Conservation (phyloP, 2,113 vertebrate genomes). For the Morone chrysops region DNA sequence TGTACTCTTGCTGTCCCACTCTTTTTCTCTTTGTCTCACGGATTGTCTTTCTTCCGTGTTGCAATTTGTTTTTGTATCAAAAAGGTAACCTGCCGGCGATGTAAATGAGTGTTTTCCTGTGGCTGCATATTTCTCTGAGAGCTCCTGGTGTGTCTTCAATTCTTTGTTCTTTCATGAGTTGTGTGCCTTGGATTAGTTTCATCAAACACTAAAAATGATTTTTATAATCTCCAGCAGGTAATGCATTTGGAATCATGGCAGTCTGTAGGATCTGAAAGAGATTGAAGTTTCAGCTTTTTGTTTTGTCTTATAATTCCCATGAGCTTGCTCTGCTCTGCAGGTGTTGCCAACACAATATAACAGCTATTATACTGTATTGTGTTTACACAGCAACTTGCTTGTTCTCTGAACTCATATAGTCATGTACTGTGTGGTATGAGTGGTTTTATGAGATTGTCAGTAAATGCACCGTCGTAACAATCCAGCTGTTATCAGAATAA, state of each 20-base stretch:
- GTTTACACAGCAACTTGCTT: slow-evolving; percentile 16
- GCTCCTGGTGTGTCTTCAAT: not conserved
- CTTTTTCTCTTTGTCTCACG: not conserved
- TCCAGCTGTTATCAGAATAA: slow-evolving; percentile 2
- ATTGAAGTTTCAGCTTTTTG: slow-evolving; percentile 11
- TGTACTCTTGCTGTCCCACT: slow-evolving; percentile 13
- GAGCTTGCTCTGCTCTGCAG: slow-evolving; percentile 17
- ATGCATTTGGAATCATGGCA: slow-evolving; percentile 18
- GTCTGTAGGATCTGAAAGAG: not conserved
- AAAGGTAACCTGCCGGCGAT: not conserved
- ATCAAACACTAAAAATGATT: slow-evolving; percentile 21
- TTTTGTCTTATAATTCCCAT: slow-evolving; percentile 35
- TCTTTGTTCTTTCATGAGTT: slow-evolving; percentile 21
- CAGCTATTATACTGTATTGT: slow-evolving; percentile 26
- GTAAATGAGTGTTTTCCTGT: slow-evolving; percentile 26
- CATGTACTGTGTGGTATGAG: not conserved
- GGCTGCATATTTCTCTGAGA: slow-evolving; percentile 26
- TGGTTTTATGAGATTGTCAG: slow-evolving; percentile 14
- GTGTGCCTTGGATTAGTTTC: slow-evolving; percentile 30
- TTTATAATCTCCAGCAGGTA: not conserved
- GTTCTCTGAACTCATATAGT: not conserved
- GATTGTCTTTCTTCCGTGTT: not conserved
- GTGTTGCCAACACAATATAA: slow-evolving; percentile 29
- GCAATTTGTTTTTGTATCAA: slow-evolving; percentile 21
- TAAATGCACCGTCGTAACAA: not conserved